Percentiles rank a stretch among this genome's conserved stretches.
phyloP scores from a whole-genome alignment of 1,140 invertebrate genomes.

The Cardiocondyla obscurior region DNA sequence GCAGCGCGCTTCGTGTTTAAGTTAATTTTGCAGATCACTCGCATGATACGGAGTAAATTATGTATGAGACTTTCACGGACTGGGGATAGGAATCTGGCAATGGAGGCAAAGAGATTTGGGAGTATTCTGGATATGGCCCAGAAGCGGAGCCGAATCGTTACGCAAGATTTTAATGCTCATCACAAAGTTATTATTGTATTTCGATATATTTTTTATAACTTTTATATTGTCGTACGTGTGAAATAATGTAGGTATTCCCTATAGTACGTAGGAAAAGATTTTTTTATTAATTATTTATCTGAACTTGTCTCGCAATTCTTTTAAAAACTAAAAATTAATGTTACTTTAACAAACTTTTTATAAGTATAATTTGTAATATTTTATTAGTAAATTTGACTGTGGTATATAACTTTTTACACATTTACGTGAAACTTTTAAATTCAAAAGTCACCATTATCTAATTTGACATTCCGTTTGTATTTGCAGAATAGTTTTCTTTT shows the following conservation, averaged over 20 bases:
- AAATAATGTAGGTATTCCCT: too few species aligned
- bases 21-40: conserved; percentile 35
- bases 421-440: neutral
- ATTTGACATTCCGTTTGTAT: neutral
- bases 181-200: conserved; percentile 4
- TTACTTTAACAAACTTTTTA: neutral
- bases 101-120: conserved; percentile 1
- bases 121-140: neutral
- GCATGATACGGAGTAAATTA: conserved; percentile 32
- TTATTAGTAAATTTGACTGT: neutral
- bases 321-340: neutral
- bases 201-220: neutral
- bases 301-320: neutral
- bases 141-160: neutral
- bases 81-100: neutral
- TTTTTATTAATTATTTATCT: neutral
- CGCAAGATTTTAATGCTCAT: neutral
- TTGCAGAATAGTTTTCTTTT: neutral
- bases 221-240: neutral
- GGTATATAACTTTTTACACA: neutral
- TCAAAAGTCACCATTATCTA: neutral
- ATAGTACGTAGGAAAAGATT: too few species aligned
- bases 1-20: neutral
- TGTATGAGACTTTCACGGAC: conserved; percentile 7
- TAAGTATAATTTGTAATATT: neutral